These are phyloP conservation scores for Diabrotica balteata DNA, from an alignment of 2,888 invertebrate species.

Conservation along the genomic window DNA sequence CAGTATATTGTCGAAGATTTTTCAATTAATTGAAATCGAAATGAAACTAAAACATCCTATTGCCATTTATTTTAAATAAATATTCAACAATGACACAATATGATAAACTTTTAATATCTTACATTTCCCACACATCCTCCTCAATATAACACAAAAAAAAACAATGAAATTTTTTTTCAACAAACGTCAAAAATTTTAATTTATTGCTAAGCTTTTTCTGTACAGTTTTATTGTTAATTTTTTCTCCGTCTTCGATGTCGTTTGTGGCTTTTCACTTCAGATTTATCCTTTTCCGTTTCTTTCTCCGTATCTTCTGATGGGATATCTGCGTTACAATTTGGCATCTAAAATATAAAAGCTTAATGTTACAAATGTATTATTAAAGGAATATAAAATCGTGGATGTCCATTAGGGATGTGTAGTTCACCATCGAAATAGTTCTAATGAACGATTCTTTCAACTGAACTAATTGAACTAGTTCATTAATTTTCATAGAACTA, in stretches of 20 bases:
- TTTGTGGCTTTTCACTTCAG: constrained; percentile 29
- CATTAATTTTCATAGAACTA: too few species aligned
- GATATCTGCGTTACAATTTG: constrained; percentile 25
- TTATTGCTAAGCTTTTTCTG: constrained; percentile 18
- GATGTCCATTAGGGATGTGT: too few species aligned
- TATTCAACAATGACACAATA: constrained; percentile 20
- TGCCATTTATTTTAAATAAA: constrained; percentile 25
- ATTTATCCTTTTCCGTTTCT: constrained; percentile 20
- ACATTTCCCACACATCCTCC: constrained; percentile 9
- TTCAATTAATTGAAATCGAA: too few species aligned
- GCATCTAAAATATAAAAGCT: constrained; percentile 11
- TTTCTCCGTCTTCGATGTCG: constrained; percentile 44
- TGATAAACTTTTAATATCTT: constrained; percentile 19
- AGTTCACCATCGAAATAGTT: too few species aligned
- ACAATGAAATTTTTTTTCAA: not conserved
- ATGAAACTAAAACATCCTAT: not conserved
- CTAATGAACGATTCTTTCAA: too few species aligned
- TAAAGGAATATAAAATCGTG: not conserved
- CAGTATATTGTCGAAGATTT: too few species aligned
- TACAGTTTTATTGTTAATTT: constrained; percentile 30
- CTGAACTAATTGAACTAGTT: too few species aligned
- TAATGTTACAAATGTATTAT: not conserved
- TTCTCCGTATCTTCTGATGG: constrained; percentile 31
- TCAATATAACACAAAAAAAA: constrained; percentile 4
- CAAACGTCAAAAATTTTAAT: constrained; percentile 14